Percentiles rank a stretch among this genome's conserved stretches.
Conservation (phyloP, 2,888 invertebrate species). For the Polydrusus tereticollis region DNA sequence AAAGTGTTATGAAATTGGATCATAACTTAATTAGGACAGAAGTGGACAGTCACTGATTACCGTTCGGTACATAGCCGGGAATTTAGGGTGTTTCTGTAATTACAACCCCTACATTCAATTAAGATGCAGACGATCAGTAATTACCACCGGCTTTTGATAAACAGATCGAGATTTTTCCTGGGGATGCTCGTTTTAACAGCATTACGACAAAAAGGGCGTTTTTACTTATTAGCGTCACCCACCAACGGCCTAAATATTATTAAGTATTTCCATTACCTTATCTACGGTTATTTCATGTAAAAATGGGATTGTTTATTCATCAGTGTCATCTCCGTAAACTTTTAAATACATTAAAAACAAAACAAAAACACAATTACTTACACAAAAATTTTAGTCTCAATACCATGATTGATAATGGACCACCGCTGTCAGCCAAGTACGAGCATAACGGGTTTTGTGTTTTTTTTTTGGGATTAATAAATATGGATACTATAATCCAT, state of each 20-base stretch:
- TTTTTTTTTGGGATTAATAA: neutral
- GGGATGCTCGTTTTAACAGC: too few species aligned
- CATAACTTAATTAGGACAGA: slow-evolving; percentile 52
- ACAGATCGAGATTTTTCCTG: too few species aligned
- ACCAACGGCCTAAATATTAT: too few species aligned
- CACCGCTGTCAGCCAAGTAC: neutral
- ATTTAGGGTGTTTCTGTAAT: slow-evolving; percentile 34
- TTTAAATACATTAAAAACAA: neutral
- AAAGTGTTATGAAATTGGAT: slow-evolving; percentile 52
- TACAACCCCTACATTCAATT: slow-evolving; percentile 13
- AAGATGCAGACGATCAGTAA: slow-evolving; percentile 14
- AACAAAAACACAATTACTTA: neutral
- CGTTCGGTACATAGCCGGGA: slow-evolving; percentile 32
- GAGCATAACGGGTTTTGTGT: neutral
- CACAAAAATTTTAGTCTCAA: neutral
- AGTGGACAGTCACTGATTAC: slow-evolving; percentile 45
- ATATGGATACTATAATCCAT: neutral
- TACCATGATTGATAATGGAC: slow-evolving; percentile 16
- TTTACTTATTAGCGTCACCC: too few species aligned
- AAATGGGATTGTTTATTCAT: neutral
- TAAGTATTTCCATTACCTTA: too few species aligned
- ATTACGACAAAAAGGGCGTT: too few species aligned
- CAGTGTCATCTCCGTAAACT: neutral
- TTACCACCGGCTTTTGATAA: slow-evolving; percentile 12
- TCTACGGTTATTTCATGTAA: neutral